phyloP scores from a whole-genome alignment of 2,113 vertebrate genomes.

The Bombycilla garrulus region DNA sequence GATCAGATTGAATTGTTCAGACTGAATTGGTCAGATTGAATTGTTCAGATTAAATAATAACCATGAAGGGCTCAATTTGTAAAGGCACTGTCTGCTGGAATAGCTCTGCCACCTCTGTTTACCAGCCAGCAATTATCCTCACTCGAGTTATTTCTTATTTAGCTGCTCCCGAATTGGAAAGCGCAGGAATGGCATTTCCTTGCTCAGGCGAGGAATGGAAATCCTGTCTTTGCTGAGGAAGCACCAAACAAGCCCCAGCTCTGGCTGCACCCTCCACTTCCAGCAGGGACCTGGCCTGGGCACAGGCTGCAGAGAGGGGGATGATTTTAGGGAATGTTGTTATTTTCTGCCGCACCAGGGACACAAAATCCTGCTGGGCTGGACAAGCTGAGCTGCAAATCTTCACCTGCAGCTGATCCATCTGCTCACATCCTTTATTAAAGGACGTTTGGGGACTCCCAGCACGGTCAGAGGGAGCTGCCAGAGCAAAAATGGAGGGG shows the following conservation, averaged over 20 bases:
- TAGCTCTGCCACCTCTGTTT: not conserved
- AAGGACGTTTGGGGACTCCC: not conserved
- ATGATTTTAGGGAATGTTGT: accelerated
- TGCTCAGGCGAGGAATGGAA: not conserved
- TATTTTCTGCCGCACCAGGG: not conserved
- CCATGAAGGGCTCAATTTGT: not conserved
- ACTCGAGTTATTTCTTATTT: not conserved
- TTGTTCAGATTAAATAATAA: not conserved
- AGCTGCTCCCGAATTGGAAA: not conserved
- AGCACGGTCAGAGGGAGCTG: not conserved
- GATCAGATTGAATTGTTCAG: not conserved
- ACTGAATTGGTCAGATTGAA: not conserved
- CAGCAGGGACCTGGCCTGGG: not conserved
- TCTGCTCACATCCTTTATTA: accelerated
- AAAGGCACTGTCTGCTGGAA: not conserved
- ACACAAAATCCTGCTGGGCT: not conserved
- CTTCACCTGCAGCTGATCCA: not conserved
- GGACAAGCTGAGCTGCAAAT: not conserved
- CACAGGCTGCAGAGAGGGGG: not conserved
- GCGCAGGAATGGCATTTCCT: not conserved
- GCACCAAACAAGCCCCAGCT: not conserved
- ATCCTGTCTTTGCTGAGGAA: not conserved
- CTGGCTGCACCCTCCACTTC: not conserved
- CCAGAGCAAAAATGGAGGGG: not conserved
- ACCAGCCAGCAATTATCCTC: conserved; percentile 9